phyloP scores from a whole-genome alignment of 2,113 vertebrate species.

The Anoura caudifer region DNA sequence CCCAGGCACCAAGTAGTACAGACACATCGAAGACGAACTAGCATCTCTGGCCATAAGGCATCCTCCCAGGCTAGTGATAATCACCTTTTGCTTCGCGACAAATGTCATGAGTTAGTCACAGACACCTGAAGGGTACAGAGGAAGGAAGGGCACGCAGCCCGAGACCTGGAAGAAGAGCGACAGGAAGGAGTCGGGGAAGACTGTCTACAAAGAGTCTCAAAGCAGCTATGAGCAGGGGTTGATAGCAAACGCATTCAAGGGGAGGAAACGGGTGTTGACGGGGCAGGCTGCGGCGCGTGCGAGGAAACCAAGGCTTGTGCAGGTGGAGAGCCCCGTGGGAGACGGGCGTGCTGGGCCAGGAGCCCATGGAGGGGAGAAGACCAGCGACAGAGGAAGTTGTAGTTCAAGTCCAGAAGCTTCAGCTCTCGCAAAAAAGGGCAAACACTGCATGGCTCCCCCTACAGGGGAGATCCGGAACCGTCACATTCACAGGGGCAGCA shows the following conservation, averaged over 20 bases:
- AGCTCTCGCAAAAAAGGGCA: not conserved
- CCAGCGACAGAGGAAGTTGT: not conserved
- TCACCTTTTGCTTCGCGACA: not conserved
- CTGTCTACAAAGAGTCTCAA: not conserved
- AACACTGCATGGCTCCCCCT: not conserved
- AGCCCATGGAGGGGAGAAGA: not conserved
- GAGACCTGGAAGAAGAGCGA: not conserved
- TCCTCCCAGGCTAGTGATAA: not conserved
- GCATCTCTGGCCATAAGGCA: not conserved
- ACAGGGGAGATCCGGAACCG: no score
- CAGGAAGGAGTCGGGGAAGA: not conserved
- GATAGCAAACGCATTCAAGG: not conserved
- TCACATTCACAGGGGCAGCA: no score
- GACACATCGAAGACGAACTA: not conserved
- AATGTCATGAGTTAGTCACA: not conserved
- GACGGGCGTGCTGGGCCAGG: not conserved
- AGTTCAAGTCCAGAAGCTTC: not conserved
- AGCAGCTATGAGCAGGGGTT: not conserved
- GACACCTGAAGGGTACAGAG: not conserved
- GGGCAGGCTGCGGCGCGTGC: no score
- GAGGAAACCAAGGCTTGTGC: not conserved
- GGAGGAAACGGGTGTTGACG: no score
- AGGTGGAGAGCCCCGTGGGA: fast-evolving
- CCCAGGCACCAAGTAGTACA: not conserved
- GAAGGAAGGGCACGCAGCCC: not conserved